phyloP scores from a whole-genome alignment of 2,113 vertebrate genomes.

The Dryoscopus gambensis region DNA sequence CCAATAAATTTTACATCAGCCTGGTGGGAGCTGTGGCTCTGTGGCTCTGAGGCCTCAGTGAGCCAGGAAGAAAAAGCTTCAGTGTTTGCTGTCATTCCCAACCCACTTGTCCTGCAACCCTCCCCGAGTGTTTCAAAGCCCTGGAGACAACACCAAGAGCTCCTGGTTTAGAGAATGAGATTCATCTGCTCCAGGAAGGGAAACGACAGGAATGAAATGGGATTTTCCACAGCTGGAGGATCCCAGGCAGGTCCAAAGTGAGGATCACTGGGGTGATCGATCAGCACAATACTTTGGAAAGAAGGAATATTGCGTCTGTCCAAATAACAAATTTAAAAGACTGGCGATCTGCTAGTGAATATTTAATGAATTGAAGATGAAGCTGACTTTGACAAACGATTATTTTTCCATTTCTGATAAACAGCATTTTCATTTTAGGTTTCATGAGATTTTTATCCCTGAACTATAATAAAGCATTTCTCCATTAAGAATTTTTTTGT shows the following conservation, averaged over 20 bases:
- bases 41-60: not conserved
- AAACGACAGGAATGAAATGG: not conserved
- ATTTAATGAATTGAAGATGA: not conserved
- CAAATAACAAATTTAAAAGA: not conserved
- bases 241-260: not conserved
- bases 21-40: not conserved
- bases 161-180: not conserved
- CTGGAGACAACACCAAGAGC: not conserved
- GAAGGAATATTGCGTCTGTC: not conserved
- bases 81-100: not conserved
- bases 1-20: not conserved
- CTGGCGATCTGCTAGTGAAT: not conserved
- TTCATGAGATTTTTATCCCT: not conserved
- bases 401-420: constrained; percentile 6
- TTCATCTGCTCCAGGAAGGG: not conserved
- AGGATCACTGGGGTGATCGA: not conserved
- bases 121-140: not conserved
- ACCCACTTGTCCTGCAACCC: not conserved
- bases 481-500: not conserved
- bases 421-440: not conserved
- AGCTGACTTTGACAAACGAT: not conserved
- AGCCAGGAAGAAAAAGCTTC: not conserved
- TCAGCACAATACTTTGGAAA: not conserved
- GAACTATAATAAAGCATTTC: not conserved
- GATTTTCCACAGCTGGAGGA: not conserved